Conservation (phyloP, 92 coral and sea anemone genomes). For the Actinostola sp. region DNA sequence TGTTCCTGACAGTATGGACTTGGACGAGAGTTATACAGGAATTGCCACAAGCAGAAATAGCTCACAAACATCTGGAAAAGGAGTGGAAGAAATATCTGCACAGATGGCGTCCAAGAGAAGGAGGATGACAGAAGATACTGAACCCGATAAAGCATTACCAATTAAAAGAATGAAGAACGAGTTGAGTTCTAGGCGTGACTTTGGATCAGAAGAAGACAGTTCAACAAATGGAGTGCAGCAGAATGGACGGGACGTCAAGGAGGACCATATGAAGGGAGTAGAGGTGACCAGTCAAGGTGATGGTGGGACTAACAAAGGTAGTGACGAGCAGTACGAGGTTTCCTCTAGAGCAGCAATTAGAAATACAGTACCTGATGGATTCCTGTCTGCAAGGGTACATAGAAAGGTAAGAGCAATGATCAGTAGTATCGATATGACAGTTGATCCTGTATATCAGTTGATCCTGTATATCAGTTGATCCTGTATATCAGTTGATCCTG, state of each 20-base stretch:
- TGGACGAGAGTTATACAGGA: constrained; percentile 3
- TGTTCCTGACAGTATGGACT: constrained; percentile 59
- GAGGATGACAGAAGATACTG: constrained; percentile 11
- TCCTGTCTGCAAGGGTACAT: constrained; percentile 49
- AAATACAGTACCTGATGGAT: constrained; percentile 35
- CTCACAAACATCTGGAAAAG: not conserved
- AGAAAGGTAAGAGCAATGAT: constrained; percentile 40
- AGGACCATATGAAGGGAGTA: not conserved
- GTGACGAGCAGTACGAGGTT: not conserved
- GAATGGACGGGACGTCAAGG: not conserved
- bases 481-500: too few relatives aligned
- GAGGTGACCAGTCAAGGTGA: not conserved
- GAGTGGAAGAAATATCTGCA: not conserved
- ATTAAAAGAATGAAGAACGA: constrained; percentile 1
- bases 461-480: too few relatives aligned
- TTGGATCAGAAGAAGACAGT: not conserved
- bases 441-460: not conserved
- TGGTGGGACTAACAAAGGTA: not conserved
- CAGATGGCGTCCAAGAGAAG: constrained; percentile 21
- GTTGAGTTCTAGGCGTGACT: not conserved
- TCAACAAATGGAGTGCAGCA: not conserved
- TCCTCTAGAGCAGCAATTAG: not conserved
- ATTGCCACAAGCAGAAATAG: not conserved
- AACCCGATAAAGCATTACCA: constrained; percentile 2
- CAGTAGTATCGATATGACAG: not conserved